A percentile compares a stretch with the other conserved stretches of the same genome.
phyloP scores from a whole-genome alignment of 2,888 invertebrate genomes.

The Tineola bisselliella region DNA sequence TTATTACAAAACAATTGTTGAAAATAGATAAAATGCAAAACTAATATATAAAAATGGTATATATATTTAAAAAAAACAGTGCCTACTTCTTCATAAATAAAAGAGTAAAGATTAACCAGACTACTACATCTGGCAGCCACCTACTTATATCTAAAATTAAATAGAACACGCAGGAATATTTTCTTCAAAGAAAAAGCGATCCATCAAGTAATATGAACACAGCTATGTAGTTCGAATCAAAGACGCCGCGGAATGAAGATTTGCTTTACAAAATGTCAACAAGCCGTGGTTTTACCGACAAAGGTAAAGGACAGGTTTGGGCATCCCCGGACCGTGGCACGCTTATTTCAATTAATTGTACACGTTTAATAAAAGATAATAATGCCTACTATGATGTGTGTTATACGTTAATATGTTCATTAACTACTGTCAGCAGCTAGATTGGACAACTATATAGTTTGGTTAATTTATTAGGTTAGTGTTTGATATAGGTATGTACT shows the following conservation, averaged over 20 bases:
- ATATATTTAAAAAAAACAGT: too few species aligned
- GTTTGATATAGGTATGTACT: too few species aligned
- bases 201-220: constrained; percentile 13
- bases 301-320: constrained; percentile 28
- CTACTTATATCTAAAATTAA: neutral
- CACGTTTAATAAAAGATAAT: constrained; percentile 4
- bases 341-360: constrained; percentile 51
- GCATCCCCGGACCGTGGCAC: constrained; percentile 38
- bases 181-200: neutral
- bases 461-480: too few species aligned
- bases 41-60: too few species aligned
- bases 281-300: constrained; percentile 41
- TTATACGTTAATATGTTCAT: too few species aligned
- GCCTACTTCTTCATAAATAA: too few species aligned
- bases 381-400: neutral
- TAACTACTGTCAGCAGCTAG: too few species aligned
- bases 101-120: neutral
- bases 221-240: constrained; percentile 30
- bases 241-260: constrained; percentile 61
- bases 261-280: constrained; percentile 65
- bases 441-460: too few species aligned
- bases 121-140: neutral
- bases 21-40: too few species aligned
- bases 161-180: neutral
- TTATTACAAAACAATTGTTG: too few species aligned